Evolutionary conservation across 2,113 vertebrate genomes (phyloP), one percentile per base, ranked within the genome.

Genomic region (Steatornis caripensis): DNA sequence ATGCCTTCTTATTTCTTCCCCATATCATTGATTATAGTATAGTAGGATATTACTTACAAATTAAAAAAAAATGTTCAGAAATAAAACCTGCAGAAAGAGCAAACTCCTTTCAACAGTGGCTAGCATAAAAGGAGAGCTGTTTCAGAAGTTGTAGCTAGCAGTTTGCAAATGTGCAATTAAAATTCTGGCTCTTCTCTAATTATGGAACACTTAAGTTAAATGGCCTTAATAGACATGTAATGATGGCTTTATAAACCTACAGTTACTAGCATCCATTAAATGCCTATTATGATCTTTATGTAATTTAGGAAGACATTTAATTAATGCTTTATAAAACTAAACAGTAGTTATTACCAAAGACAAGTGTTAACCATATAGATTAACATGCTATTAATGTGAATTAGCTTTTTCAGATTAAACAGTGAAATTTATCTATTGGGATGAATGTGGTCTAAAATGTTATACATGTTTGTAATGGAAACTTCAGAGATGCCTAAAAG

Each of bases 151-250:
- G 55, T 72, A 97, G 86, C 49, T 95, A 97, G 76, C 93, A 97
- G 91, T 98, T 97, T 98, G 95, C 88, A 98, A 98, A 98, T 96
- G 93, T 97, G 97, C 95, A 97, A 96, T 98, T 98, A 98, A 97
- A 98, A 98, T 97, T 87, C 95, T 98, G 88, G 8, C 95, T 97
- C 95, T 98, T 98, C 83, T 90, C 79, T 98, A 97, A 98, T 98
- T 98, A 96, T 45, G 55, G 91, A 97, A 97, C 95, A 97, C 96
- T 98, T 98, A 97, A 97, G 94, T 98, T 97, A 97, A 98, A 97
- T 97, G 95, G 84, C 95, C 95, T 98, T 98, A 98, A 98, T 98
- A 98, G 97, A 97, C 91, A 96, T 95, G 95, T 97, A 98, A 98
- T 96, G 97, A 98, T 94, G 94, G 90, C 66, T 97, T 97, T 98